Evolutionary conservation across 2,113 vertebrate genomes (phyloP).

Genomic region (Scophthalmus maximus): DNA sequence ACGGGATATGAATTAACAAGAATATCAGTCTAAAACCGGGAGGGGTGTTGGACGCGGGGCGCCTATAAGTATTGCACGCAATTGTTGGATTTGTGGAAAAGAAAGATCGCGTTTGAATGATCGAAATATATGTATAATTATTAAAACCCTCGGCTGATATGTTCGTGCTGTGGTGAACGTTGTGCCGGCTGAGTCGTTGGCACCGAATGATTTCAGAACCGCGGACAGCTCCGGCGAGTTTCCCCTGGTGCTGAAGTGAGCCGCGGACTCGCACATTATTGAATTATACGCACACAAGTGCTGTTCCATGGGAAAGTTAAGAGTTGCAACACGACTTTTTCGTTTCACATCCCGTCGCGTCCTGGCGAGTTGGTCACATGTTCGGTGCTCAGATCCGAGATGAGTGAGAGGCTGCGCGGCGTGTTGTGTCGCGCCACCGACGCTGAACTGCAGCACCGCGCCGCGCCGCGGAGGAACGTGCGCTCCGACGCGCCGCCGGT

Average conservation of each 20-base stretch:
- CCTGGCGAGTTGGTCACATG: no score
- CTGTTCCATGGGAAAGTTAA: no score
- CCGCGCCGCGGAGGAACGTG: slow-evolving; percentile 27
- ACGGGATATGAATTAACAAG: no score
- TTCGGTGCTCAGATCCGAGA: no score
- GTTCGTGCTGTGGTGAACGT: not conserved
- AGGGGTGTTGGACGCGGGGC: not conserved
- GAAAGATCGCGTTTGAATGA: not conserved
- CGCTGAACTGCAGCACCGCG: slow-evolving; percentile 55
- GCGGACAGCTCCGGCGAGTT: slow-evolving; percentile 15
- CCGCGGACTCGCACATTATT: no score
- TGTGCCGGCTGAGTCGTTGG: not conserved
- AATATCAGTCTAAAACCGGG: not conserved
- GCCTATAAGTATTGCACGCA: not conserved
- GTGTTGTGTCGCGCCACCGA: slow-evolving; percentile 40
- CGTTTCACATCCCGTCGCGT: not conserved
- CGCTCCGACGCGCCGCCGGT: not conserved
- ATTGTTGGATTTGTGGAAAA: not conserved
- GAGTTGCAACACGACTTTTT: no score
- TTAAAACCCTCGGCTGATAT: not conserved
- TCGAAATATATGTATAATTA: no score
- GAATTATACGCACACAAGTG: no score
- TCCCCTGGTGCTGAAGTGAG: slow-evolving; percentile 26
- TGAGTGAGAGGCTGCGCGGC: not conserved
- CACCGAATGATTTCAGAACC: slow-evolving; percentile 24